Evolutionary conservation across 2,888 invertebrate genomes (phyloP), one percentile per base, ranked within the genome.

Genomic region (Cephus sareptanus): DNA sequence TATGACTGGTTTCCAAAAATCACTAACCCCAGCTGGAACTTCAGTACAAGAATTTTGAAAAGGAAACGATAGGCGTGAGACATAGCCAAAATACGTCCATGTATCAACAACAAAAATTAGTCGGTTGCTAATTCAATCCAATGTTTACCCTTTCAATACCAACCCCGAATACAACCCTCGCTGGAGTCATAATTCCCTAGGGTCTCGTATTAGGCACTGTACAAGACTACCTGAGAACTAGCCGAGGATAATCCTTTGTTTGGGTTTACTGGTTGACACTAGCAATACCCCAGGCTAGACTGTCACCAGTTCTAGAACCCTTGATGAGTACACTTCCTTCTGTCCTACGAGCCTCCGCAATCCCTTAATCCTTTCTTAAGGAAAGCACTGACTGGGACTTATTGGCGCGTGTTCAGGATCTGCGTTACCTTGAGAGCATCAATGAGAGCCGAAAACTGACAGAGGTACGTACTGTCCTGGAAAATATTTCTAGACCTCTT

Each of bases 161-260:
- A 84, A 84, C 80, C 77, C 77, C 69, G 56, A 56, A 6, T 23
- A 74, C 79, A 75, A 40, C 75, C 68, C 77, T 77, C 81, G 69
- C 74, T 37, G 31, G 80, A 78, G 75, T 76, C 77, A 77, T 78
- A 80, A 78, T 80, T 79, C 76, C 77, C 79, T 9, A n/a, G 35
- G 84, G 78, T 11, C 71, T 31, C 30, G 71, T 71, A 34, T 71
- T 33, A 31, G 71, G 71, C 33, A 71, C 31, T 71, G 71, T 33
- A 71, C 71, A 33, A 71, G 33, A 71, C 71, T 34, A 31, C 33
- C 33, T 71, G 34, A 33, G 71, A 34, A 34, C 31, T 71, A 71
- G 37, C 76, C 71, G 76, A 76, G 83, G 85, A 85, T 85, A 83
- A 87, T 85, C 85, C 85, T 84, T 80, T 82, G 84, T 84, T 83